Evolutionary conservation across 2,888 invertebrate species (phyloP).

Genomic region (Arctia plantaginis): DNA sequence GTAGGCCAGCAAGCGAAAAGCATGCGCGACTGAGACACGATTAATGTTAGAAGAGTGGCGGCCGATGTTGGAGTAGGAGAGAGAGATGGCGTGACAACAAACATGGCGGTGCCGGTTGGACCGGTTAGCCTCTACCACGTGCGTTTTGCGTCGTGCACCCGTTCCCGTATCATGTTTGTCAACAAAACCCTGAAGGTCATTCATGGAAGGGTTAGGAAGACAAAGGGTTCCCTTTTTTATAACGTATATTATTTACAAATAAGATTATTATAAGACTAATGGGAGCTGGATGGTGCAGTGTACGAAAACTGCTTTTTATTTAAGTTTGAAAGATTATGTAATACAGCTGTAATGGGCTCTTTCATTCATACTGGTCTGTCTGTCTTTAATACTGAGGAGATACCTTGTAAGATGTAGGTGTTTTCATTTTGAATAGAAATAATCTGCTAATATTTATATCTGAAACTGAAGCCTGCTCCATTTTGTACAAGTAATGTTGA

Average conservation of each 20-base stretch:
- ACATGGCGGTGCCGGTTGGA: slow-evolving; percentile 83
- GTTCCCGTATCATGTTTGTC: slow-evolving; percentile 83
- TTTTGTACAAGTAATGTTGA: neutral
- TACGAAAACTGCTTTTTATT: slow-evolving; percentile 30
- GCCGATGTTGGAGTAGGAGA: slow-evolving; percentile 64
- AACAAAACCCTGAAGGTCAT: slow-evolving; percentile 85
- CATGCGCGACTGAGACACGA: slow-evolving; percentile 60
- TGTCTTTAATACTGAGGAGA: slow-evolving; percentile 35
- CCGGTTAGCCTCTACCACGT: slow-evolving; percentile 82
- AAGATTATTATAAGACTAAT: slow-evolving; percentile 35
- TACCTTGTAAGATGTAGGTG: slow-evolving; percentile 19
- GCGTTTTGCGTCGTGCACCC: slow-evolving; percentile 75
- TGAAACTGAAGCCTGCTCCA: neutral
- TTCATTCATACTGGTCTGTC: slow-evolving; percentile 49
- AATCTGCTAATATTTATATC: neutral
- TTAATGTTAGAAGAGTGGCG: slow-evolving; percentile 51
- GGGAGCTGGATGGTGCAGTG: slow-evolving; percentile 33
- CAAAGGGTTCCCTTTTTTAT: slow-evolving; percentile 74
- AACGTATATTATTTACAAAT: slow-evolving; percentile 52
- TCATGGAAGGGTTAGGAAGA: slow-evolving; percentile 72
- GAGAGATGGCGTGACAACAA: slow-evolving; percentile 83
- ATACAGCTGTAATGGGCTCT: slow-evolving; percentile 46
- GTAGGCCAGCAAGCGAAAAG: slow-evolving; percentile 73
- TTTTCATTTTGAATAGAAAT: neutral
- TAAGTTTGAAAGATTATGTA: slow-evolving; percentile 57